Evolutionary conservation across 1,140 invertebrate species (phyloP).

Genomic region (Heliconius hewitsoni): DNA sequence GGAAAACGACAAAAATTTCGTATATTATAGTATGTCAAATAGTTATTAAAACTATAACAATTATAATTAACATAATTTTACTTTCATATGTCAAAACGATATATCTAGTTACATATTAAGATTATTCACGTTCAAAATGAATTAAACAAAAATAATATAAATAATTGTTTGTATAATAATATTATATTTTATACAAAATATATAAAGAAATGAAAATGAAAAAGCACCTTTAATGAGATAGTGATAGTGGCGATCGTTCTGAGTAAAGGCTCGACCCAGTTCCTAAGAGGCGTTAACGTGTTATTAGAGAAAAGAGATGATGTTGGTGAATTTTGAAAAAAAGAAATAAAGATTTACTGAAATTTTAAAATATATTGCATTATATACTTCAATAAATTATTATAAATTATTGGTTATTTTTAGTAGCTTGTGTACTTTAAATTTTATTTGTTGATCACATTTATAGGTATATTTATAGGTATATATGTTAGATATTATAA

Average conservation of each 20-base stretch:
- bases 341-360: neutral
- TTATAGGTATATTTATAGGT: no score
- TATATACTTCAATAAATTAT: neutral
- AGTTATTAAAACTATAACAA: no score
- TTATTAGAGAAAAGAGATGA: constrained; percentile 5
- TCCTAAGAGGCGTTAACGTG: constrained; percentile 9
- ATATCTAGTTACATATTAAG: no score
- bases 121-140: neutral
- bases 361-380: neutral
- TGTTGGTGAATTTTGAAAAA: neutral
- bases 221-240: constrained; percentile 20
- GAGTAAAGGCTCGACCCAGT: constrained; percentile 33
- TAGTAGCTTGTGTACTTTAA: no score
- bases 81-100: no score
- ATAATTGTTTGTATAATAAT: constrained; percentile 1
- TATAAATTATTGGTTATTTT: neutral
- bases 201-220: neutral
- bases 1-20: no score
- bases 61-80: no score
- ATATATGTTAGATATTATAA: no score
- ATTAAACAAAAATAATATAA: neutral
- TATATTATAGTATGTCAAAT: no score
- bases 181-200: constrained; percentile 1
- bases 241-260: constrained; percentile 23
- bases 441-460: no score